Evolutionary conservation across 1,140 invertebrate genomes (phyloP), one percentile per base, ranked within the genome.

Genomic region (Grapholita molesta): DNA sequence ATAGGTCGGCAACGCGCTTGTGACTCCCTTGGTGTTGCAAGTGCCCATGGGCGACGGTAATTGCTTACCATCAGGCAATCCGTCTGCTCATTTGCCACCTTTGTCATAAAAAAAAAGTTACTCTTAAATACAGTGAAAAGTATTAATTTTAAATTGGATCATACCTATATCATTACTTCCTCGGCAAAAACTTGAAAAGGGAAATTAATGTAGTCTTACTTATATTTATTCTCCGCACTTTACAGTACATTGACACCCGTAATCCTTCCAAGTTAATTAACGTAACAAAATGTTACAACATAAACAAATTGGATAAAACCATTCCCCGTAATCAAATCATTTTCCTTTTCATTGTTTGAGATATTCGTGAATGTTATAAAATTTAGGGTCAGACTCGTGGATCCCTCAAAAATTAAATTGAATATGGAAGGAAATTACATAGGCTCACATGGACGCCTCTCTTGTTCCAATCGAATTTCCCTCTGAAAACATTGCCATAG

Each of bases 371-470:
- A 72, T 70, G 74, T 70, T 77, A 64, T 75, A 75, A 78, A 70
- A 74, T 67, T 72, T 70, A 64, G 72, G 75, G 75, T 82, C 75
- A 74, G 23, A 57, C 76, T 75, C 76, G 72, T 73, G 72, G 73
- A 79, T 78, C 78, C 73, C 75, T 78, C 73, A 76, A 80, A 84
- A 83, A 82, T 85, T 80, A 80, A 85, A 87, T 85, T 85, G 72
- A 84, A 84, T 83, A 82, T 81, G 72, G 83, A 78, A 86, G 88
- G 86, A 90, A 90, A 88, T 90, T 84, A 88, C 79, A 79, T 76
- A 80, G 78, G 78, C 74, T 76, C 79, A 78, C 80, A 86, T 80
- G 82, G 78, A 74, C 71, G 80, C 76, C 74, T 72, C 76, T 85
- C 77, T 80, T 76, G 76, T 85, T 73, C 76, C 81, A 78, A 85